Evolutionary conservation across 1,140 invertebrate genomes (phyloP).

Genomic region (Ectropis grisescens): DNA sequence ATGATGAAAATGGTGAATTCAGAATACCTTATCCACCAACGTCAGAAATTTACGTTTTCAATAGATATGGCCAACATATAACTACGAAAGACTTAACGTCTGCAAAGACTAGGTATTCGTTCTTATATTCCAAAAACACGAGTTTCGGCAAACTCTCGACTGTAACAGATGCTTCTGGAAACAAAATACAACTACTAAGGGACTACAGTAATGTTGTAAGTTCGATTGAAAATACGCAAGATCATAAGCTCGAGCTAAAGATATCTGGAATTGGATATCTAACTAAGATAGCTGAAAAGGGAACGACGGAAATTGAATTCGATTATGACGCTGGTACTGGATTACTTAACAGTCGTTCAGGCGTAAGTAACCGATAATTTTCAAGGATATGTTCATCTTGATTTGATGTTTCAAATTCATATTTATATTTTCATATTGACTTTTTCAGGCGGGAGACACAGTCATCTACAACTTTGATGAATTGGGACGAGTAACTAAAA

Average conservation of each 20-base stretch:
- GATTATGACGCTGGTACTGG: slow-evolving; percentile 89
- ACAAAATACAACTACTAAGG: slow-evolving; percentile 91
- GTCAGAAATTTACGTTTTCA: slow-evolving; percentile 95
- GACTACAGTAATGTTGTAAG: slow-evolving; percentile 92
- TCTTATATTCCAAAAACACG: slow-evolving; percentile 96
- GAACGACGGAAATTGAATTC: slow-evolving; percentile 83
- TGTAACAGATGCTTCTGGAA: slow-evolving; percentile 92
- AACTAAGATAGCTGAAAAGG: slow-evolving; percentile 85
- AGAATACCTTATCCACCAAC: slow-evolving; percentile 92
- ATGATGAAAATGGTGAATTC: slow-evolving; percentile 92
- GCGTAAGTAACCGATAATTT: slow-evolving; percentile 73
- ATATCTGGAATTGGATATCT: slow-evolving; percentile 90
- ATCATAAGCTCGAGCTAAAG: slow-evolving; percentile 91
- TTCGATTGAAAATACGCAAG: slow-evolving; percentile 94
- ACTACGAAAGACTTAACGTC: slow-evolving; percentile 94
- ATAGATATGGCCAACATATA: slow-evolving; percentile 94
- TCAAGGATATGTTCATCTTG: too few species aligned
- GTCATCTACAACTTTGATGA: slow-evolving; percentile 92
- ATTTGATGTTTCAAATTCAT: too few species aligned
- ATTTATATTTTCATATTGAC: too few species aligned
- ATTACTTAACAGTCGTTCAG: slow-evolving; percentile 83
- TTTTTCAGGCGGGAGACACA: slow-evolving; percentile 82
- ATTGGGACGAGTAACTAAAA: slow-evolving; percentile 85
- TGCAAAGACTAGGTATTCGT: slow-evolving; percentile 92
- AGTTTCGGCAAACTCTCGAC: slow-evolving; percentile 94